A percentile compares a stretch with the other conserved stretches of the same genome.
Evolutionary conservation across 2,888 invertebrate species (phyloP).

Genomic region (Eumacrocentrus americanus): DNA sequence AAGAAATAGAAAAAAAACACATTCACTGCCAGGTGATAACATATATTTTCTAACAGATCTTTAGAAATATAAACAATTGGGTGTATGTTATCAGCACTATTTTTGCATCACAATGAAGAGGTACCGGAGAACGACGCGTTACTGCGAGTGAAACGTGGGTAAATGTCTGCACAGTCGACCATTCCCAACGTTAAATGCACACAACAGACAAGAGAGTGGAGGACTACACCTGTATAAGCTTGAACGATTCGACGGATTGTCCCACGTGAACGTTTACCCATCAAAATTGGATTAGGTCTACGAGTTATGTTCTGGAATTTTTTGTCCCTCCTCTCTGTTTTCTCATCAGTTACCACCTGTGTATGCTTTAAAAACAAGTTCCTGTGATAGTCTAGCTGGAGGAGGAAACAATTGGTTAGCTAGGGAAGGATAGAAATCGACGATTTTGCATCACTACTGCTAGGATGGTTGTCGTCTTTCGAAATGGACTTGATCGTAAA

Average conservation of each 20-base stretch:
- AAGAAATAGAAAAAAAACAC: neutral
- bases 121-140: constrained; percentile 10
- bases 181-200: constrained; percentile 24
- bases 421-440: no score
- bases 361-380: no score
- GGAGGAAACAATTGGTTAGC: no score
- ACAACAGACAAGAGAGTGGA: neutral
- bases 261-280: neutral
- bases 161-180: constrained; percentile 21
- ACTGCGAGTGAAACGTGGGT: constrained; percentile 9
- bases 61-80: constrained; percentile 17
- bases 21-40: neutral
- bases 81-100: neutral
- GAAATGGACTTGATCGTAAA: neutral
- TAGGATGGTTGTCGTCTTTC: neutral
- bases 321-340: neutral
- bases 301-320: neutral
- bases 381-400: no score
- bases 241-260: constrained; percentile 9
- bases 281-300: no score
- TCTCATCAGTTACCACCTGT: neutral
- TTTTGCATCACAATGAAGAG: constrained; percentile 19
- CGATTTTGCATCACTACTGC: neutral
- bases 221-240: constrained; percentile 20
- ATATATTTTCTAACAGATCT: neutral